Base-by-base conservation (phyloP, 2,888 invertebrate genomes). In the Adela reaumurella region DNA sequence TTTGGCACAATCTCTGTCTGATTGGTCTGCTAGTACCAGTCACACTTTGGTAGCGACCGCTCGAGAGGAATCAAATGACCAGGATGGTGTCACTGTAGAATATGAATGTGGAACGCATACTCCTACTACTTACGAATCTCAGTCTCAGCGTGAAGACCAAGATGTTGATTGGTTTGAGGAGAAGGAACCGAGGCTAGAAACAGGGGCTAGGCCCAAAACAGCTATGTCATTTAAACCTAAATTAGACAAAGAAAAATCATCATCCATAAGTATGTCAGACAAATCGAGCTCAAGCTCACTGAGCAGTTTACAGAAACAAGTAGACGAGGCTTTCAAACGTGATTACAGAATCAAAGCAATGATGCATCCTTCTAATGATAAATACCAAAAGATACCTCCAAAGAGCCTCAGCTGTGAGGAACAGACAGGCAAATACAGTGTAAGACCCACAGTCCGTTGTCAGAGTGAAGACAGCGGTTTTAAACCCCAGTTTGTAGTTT, bases 1-100 rank as follows among this genome's bases (percentile, higher is more conserved):
- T 1, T 63, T 88, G 35, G 90, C 89, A 1, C 90, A 90, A 53
- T 90, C 90, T 1, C 87, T 90, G 57, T 90, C 90, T 1, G 91
- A 91, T 56, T 91, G 91, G 90, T 90, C 90, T 0, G 89, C 88
- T 1, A 90, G 90, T 54, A 88, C 88, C 17, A 90, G 89, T 58
- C 88, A 89, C 50, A 89, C 89, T 0, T 77, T 90, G 8, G 82
- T 89, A 44, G 86, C 85, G 11, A 85, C 87, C 29, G 72, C 80
- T 14, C 79, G 80, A 51, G 72, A 78, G 64, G 72, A 76, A 62
- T 63, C 70, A 61, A 59, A 61, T 19, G 67, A 80, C 57, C 49
- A 70, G 58, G 68, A 81, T 60, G 62, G 62, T 55, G 72, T 74
- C 35, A 81, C 77, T 51, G 73, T 73, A 14, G 77, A 76, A 50